These are phyloP conservation scores for Lampris incognitus DNA, from an alignment of 2,113 vertebrate species.

Conservation along the genomic window DNA sequence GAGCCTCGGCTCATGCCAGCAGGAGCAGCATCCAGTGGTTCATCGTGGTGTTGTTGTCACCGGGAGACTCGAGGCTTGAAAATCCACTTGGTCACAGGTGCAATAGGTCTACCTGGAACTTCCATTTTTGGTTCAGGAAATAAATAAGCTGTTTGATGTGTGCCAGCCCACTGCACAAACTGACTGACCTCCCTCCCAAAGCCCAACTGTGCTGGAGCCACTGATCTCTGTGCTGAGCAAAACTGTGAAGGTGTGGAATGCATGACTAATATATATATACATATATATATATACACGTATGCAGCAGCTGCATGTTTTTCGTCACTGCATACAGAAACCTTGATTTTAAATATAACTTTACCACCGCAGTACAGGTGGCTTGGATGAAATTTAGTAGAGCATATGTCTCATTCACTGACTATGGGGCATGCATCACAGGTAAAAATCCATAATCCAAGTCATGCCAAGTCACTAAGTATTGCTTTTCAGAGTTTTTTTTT, in stretches of 20 bases:
- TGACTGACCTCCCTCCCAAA: background rate
- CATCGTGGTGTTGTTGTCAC: too few relatives aligned
- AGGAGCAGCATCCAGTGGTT: background rate
- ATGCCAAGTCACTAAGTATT: too few relatives aligned
- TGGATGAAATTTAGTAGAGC: too few relatives aligned
- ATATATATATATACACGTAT: background rate
- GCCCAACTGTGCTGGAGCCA: background rate
- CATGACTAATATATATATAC: background rate
- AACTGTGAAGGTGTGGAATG: background rate
- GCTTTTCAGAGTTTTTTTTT: too few relatives aligned
- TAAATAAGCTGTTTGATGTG: constrained; percentile 1
- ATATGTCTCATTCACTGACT: too few relatives aligned
- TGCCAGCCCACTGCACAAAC: background rate
- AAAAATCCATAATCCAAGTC: too few relatives aligned
- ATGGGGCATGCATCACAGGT: too few relatives aligned
- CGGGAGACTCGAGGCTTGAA: background rate
- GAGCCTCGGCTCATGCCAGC: too few relatives aligned
- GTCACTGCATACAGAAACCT: too few relatives aligned
- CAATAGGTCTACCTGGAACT: background rate
- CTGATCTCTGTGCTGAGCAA: background rate
- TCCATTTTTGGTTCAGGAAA: background rate
- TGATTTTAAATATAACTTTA: too few relatives aligned
- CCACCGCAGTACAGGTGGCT: too few relatives aligned
- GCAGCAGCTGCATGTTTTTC: too few relatives aligned
- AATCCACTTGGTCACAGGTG: background rate